phyloP scores from a whole-genome alignment of 2,888 invertebrate species.

The Diloba caeruleocephala region DNA sequence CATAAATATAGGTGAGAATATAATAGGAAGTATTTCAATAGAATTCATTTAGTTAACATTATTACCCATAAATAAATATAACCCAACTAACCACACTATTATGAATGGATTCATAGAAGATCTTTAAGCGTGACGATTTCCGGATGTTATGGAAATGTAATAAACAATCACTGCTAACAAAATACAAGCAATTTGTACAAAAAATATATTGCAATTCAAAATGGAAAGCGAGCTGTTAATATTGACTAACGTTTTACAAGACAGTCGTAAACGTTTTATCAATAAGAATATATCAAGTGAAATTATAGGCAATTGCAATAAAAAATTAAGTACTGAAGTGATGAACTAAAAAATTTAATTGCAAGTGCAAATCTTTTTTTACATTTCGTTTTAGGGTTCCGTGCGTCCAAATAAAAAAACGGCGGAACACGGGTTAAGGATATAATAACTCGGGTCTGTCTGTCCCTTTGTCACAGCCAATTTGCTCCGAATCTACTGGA shows the following conservation, averaged over 20 bases:
- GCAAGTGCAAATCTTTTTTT: no score
- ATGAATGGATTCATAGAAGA: slow-evolving; percentile 44
- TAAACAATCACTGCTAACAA: slow-evolving; percentile 29
- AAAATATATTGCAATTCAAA: slow-evolving; percentile 33
- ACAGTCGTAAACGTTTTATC: slow-evolving; percentile 20
- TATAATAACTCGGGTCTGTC: no score
- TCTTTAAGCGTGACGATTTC: slow-evolving; percentile 30
- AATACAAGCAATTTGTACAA: slow-evolving; percentile 14
- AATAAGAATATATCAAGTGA: slow-evolving; percentile 1
- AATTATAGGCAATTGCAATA: slow-evolving; percentile 16
- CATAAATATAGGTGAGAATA: no score
- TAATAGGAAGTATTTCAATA: no score
- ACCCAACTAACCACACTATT: slow-evolving; percentile 32
- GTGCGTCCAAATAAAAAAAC: no score
- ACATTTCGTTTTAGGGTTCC: no score
- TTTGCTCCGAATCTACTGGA: no score
- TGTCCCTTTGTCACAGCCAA: no score
- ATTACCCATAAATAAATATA: slow-evolving; percentile 2
- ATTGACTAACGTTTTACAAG: slow-evolving; percentile 11
- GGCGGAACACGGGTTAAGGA: no score
- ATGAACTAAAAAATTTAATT: not conserved
- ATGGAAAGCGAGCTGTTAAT: slow-evolving; percentile 29
- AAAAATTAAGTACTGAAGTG: not conserved
- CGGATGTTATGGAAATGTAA: slow-evolving; percentile 35
- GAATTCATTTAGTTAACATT: no score